Evolutionary conservation across 1,140 invertebrate species (phyloP).

Genomic region (Penaeus indicus): DNA sequence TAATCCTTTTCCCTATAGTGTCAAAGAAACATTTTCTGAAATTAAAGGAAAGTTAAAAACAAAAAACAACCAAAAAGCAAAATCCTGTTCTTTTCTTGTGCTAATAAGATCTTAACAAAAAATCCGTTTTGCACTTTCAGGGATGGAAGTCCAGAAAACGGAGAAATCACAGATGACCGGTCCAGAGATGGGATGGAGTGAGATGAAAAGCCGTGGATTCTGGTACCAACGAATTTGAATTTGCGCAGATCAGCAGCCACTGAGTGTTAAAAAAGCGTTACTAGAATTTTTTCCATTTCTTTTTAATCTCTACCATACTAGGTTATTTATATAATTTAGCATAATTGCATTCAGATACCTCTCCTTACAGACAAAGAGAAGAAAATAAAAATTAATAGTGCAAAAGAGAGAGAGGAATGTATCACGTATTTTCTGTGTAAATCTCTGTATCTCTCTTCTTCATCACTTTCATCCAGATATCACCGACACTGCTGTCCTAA

Average conservation of each 20-base stretch:
- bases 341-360: neutral
- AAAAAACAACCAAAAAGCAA: too few species aligned
- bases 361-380: too few species aligned
- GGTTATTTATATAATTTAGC: neutral
- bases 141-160: conserved; percentile 19
- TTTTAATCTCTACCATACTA: too few species aligned
- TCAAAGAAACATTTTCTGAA: neutral
- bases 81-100: neutral
- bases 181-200: conserved; percentile 13
- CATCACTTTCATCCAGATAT: neutral
- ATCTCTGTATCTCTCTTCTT: conserved; percentile 4
- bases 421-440: neutral
- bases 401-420: neutral
- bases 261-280: too few species aligned
- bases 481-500: too few species aligned
- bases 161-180: conserved; percentile 9
- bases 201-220: neutral
- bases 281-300: too few species aligned
- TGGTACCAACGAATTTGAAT: neutral
- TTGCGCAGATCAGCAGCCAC: neutral
- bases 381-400: neutral
- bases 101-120: neutral
- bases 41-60: neutral
- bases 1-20: too few species aligned
- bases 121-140: neutral